Conservation (phyloP, 2,113 vertebrate species). For the Rhinichthys klamathensis region DNA sequence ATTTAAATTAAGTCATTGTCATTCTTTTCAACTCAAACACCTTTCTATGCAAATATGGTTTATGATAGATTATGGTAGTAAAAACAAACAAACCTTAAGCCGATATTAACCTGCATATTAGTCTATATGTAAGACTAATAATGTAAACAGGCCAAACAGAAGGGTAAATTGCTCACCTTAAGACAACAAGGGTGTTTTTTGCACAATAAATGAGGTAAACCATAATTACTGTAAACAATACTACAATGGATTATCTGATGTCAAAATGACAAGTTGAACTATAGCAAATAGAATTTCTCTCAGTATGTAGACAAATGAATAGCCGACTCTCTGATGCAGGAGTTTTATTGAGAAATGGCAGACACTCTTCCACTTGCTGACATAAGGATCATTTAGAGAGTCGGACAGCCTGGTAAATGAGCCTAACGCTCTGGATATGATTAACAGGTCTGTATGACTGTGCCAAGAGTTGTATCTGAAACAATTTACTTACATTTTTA, state of each 20-base stretch:
- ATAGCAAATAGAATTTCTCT: too few species aligned
- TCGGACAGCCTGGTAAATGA: background rate
- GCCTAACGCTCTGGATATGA: constrained; percentile 20
- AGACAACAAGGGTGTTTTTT: background rate
- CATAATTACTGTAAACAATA: background rate
- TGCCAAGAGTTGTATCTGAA: constrained; percentile 1
- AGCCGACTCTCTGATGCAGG: constrained; percentile 7
- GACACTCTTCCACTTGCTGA: background rate
- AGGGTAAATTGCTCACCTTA: background rate
- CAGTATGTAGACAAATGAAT: too few species aligned
- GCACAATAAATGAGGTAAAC: background rate
- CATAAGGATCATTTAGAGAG: background rate
- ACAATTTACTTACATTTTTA: constrained; percentile 11
- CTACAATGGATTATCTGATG: background rate
- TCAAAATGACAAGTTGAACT: background rate
- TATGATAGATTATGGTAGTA: too few species aligned
- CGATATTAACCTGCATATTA: too few species aligned
- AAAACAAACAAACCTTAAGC: too few species aligned
- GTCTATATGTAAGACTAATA: too few species aligned
- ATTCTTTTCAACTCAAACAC: too few species aligned
- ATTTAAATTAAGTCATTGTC: too few species aligned
- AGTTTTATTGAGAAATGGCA: constrained; percentile 18
- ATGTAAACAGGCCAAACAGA: too few species aligned
- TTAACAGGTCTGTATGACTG: constrained; percentile 4
- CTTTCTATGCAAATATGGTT: too few species aligned